Evolutionary conservation across 2,113 vertebrate genomes (phyloP).

Genomic region (Bagarius yarrelli): DNA sequence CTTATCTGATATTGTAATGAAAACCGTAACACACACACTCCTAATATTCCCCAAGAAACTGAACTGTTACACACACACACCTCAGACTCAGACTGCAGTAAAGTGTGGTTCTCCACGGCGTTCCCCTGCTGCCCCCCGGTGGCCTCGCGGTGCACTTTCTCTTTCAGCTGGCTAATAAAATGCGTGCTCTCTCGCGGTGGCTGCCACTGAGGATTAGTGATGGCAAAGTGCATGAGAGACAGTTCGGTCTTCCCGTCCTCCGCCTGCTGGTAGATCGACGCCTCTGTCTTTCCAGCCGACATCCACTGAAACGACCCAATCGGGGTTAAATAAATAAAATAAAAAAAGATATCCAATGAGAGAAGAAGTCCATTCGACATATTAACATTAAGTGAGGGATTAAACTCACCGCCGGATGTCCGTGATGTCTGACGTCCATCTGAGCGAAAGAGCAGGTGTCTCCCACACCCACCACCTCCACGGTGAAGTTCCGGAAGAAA

Average conservation of each 20-base stretch:
- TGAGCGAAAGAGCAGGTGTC: constrained; percentile 98
- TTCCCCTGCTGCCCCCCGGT: constrained; percentile 71
- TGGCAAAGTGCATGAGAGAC: constrained; percentile 98
- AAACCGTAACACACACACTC: neutral
- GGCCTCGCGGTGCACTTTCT: constrained; percentile 89
- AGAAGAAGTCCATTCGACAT: neutral
- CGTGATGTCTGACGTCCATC: constrained; percentile 97
- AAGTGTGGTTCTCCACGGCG: constrained; percentile 76
- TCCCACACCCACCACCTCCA: constrained; percentile 93
- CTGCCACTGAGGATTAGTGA: constrained; percentile 98
- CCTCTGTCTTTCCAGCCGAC: constrained; percentile 92
- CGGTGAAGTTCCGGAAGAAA: constrained; percentile 97
- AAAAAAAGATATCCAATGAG: neutral
- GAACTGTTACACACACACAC: constrained; percentile 7
- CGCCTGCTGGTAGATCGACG: constrained; percentile 96
- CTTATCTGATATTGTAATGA: neutral
- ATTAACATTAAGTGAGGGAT: neutral
- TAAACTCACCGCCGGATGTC: constrained; percentile 88
- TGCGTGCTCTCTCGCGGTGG: constrained; percentile 91
- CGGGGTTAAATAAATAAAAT: neutral
- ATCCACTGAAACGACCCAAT: constrained; percentile 79
- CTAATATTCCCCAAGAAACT: neutral
- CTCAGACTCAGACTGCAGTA: constrained; percentile 38
- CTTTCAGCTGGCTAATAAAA: constrained; percentile 94
- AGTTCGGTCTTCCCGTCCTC: constrained; percentile 96